phyloP scores from a whole-genome alignment of 37 sponge, comb jelly and placozoan genomes.

The Cladorhizidae sp. region DNA sequence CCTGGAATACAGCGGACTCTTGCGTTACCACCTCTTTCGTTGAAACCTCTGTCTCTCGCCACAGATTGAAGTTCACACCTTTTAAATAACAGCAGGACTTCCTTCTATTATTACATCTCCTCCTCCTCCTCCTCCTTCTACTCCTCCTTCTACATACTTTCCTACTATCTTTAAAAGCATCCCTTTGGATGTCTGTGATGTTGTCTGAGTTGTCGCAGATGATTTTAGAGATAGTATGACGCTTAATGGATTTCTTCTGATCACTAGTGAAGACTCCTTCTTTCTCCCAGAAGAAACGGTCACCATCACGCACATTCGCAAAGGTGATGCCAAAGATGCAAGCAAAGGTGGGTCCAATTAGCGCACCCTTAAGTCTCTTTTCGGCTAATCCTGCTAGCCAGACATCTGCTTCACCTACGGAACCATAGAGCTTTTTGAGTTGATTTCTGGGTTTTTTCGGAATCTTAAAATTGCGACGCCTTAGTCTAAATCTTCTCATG shows the following conservation, averaged over 20 bases:
- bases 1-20: no score
- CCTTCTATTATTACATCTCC: no score
- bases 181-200: conserved; percentile 47
- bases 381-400: conserved; percentile 86
- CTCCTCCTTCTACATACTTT: no score
- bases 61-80: no score
- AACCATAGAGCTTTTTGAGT: conserved; percentile 57
- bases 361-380: conserved; percentile 43
- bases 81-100: no score
- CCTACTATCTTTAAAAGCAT: conserved; percentile 56
- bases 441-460: conserved; percentile 8
- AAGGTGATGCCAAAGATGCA: no score
- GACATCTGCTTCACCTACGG: conserved; percentile 68
- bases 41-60: no score
- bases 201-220: conserved; percentile 84
- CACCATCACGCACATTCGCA: conserved; percentile 77
- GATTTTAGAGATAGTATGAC: conserved; percentile 59
- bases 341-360: conserved; percentile 89
- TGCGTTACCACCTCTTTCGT: no score
- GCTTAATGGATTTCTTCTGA: conserved; percentile 53
- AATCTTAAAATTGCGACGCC: background rate
- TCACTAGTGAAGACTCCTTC: conserved; percentile 66
- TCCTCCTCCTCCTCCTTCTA: no score
- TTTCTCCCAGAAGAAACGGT: conserved; percentile 82
- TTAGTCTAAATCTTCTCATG: conserved; percentile 7